Conservation (phyloP, 2,113 vertebrate genomes). For the Emydocephalus ijimae region DNA sequence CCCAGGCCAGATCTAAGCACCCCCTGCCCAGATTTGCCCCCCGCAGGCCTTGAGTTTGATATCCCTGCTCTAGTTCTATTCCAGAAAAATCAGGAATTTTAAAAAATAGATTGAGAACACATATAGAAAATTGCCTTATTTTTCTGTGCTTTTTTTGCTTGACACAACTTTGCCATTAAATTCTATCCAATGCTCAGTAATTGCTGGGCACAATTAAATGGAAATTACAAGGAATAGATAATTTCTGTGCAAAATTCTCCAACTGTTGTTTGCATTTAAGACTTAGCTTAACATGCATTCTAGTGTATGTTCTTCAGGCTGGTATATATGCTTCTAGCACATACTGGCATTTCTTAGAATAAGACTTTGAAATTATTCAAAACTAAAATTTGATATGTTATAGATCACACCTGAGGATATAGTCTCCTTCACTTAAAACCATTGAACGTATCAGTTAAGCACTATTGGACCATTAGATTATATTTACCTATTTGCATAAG, state of each 20-base stretch:
- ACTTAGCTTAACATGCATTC: not conserved
- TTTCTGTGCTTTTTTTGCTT: not conserved
- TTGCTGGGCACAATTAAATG: not conserved
- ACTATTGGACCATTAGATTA: not conserved
- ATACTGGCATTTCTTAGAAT: not conserved
- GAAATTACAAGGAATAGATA: not conserved
- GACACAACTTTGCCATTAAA: not conserved
- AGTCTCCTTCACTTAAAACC: not conserved
- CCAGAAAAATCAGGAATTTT: not conserved
- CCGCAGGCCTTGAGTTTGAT: too few species aligned
- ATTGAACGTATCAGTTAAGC: not conserved
- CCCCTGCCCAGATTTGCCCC: too few species aligned
- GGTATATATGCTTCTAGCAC: not conserved
- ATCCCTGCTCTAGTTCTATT: not conserved
- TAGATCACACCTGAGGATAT: not conserved
- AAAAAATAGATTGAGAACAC: not conserved
- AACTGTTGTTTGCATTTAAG: not conserved
- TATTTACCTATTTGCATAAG: not conserved
- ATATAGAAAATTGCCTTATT: not conserved
- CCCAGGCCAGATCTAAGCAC: too few species aligned
- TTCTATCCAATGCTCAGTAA: not conserved
- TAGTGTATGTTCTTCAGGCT: not conserved
- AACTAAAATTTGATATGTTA: not conserved
- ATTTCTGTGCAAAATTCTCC: not conserved
- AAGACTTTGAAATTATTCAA: not conserved